Evolutionary conservation across 2,113 vertebrate genomes (phyloP), one percentile per base, ranked within the genome.

Genomic region (Cavia aperea): DNA sequence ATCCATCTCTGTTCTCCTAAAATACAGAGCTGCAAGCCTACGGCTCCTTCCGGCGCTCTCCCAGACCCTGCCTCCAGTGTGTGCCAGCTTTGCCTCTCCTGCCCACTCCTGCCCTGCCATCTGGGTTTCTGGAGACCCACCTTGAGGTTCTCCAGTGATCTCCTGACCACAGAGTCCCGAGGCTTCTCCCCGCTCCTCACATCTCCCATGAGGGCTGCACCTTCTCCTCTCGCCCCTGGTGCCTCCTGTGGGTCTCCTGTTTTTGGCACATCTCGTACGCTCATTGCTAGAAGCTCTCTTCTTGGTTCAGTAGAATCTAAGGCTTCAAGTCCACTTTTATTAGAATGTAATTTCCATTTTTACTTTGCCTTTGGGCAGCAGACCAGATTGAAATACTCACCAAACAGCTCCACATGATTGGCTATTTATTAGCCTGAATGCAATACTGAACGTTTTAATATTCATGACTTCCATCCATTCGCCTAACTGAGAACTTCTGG

Each of bases 1-100:
- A 79, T 11, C 10, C 31, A 16, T 3, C 54, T 63, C 39, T 68
- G n/a, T 2, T 43, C 1, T 65, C 8, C 36, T 82, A 49, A 78
- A 21, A 21, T 16, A 43, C 31, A 43, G 86, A 8, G 4, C 24
- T 10, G 51, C 23, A 29, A 10, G 9, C 68, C 24, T 19, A 49
- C 2, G 14, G 16, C 14, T 24, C 26, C 36, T 75, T n/a, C 46
- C 31, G 11, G 21, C 16, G 18, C 21, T 26, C 2, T 75, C 58
- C 7, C 10, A 0, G 21, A 21, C 21, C 68, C 10, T 4, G 8
- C 9, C n/a, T 39, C 19, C 19, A 1, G n/a, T 1, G 73, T 5
- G 51, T 31, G 7, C 56, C 7, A 26, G 15, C 19, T 49, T 79
- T 19, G 23, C 14, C 56, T 39, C 46, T 12, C 60, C 0, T 49